Base-by-base conservation (phyloP, 2,797 vertebrate species). In the Galago senegalensis region DNA sequence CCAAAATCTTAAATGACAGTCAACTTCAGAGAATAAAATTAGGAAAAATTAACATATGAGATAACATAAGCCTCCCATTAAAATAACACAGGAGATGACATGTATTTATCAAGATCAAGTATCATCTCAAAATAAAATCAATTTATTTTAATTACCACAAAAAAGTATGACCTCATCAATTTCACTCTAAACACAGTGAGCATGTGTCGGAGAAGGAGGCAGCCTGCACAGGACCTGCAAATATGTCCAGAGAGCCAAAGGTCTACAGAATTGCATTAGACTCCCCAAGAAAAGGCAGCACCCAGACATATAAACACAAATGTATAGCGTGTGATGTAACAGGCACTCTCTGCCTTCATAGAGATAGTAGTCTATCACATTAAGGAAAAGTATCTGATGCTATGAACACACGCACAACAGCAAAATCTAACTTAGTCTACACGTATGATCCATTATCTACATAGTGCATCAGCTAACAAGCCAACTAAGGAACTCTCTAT, bases 21-120 rank as follows among this genome's bases (percentile, higher is more conserved):
- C 75, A 70, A 84, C 20, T 84, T 89, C 18, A 81, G 23, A 69
- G 31, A 63, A 81, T 65, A 9, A 90, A 91, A 77, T 82, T 46
- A 73, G 13, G 9, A 92, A 92, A 87, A 95, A 81, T 34, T 12
- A 94, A 97, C 89, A 60, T 80, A 34, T 67, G 73, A 84, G 14
- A 60, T n/a, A 93, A 89, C 60, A 58, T 65, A 37, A 61, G 14
- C 3, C 10, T 82, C 4, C n/a, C 86, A 93, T 63, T 92, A 95
- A 97, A 96, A 92, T 77, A 37, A 27, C 58, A n/a, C 43, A 89
- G 29, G 53, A 34, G 9, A 23, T 60, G 31, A 79, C 3, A 82
- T 17, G 82, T 43, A 25, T 89, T 23, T 12, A 93, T 29, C 63
- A 91, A 80, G 18, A 94, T 65, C 79, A 80, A 93, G 9, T 6